Percentiles rank a stretch among this genome's conserved stretches.
Evolutionary conservation across 2,113 vertebrate genomes (phyloP).

Genomic region (Centropus unirufus): DNA sequence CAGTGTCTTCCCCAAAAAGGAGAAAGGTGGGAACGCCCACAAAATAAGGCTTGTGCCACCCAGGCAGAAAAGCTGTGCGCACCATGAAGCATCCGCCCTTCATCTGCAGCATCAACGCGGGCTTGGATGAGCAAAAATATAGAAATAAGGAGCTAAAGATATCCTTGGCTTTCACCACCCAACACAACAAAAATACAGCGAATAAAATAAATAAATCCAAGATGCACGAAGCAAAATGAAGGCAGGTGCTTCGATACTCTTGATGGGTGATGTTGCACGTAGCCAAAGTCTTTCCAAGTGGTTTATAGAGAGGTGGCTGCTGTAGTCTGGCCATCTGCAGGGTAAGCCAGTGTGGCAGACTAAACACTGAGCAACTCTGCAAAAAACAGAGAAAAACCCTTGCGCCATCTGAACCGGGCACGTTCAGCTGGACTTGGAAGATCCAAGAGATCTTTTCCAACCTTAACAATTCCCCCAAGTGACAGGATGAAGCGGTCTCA

Average conservation of each 20-base stretch:
- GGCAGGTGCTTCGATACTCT: background rate
- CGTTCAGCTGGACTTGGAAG: too few species aligned
- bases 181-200: background rate
- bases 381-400: background rate
- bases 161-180: background rate
- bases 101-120: fast-evolving
- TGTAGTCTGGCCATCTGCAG: background rate
- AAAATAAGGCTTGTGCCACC: background rate
- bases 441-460: too few species aligned
- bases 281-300: background rate
- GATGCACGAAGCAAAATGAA: background rate
- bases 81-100: background rate
- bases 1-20: background rate
- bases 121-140: fast-evolving
- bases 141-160: background rate
- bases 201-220: background rate
- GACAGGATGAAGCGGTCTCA: too few species aligned
- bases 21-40: background rate
- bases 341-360: background rate
- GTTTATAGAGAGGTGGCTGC: background rate
- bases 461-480: too few species aligned
- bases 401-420: background rate
- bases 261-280: fast-evolving
- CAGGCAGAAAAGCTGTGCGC: background rate
- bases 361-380: background rate